Percentiles rank a stretch among this genome's conserved stretches.
Conservation (phyloP, 2,888 invertebrate species). For the Ennomos fuscantarius region DNA sequence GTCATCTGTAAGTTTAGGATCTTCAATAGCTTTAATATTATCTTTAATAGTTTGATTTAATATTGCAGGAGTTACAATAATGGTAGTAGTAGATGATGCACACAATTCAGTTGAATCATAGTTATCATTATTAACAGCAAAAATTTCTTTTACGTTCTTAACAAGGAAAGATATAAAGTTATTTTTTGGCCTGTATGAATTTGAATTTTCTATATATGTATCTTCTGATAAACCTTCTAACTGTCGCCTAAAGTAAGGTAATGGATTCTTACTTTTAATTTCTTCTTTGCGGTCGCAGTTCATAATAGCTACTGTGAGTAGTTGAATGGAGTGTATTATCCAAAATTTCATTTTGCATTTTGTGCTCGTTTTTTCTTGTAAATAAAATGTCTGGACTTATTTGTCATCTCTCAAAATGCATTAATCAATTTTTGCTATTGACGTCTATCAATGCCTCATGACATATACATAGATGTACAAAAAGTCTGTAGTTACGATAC, state of each 20-base stretch:
- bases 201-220: slow-evolving; percentile 31
- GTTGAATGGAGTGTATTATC: slow-evolving; percentile 4
- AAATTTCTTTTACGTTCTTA: slow-evolving; percentile 65
- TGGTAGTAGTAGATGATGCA: neutral
- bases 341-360: neutral
- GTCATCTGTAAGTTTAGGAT: slow-evolving; percentile 34
- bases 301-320: neutral
- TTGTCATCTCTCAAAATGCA: neutral
- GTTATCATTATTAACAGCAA: slow-evolving; percentile 47
- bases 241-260: slow-evolving; percentile 60
- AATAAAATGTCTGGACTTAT: neutral
- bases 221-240: slow-evolving; percentile 56
- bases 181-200: slow-evolving; percentile 44
- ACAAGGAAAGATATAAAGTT: slow-evolving; percentile 63
- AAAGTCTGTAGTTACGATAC: too few relatives aligned
- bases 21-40: slow-evolving; percentile 5
- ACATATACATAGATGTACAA: too few relatives aligned
- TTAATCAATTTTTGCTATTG: neutral
- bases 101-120: slow-evolving; percentile 36
- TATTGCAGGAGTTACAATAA: slow-evolving; percentile 6
- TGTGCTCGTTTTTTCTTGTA: neutral
- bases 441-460: slow-evolving; percentile 3
- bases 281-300: slow-evolving; percentile 33
- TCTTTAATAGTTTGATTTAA: slow-evolving; percentile 24
- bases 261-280: slow-evolving; percentile 48